These are phyloP conservation scores for Papilio polytes DNA, from an alignment of 1,140 invertebrate genomes.

Conservation along the genomic window DNA sequence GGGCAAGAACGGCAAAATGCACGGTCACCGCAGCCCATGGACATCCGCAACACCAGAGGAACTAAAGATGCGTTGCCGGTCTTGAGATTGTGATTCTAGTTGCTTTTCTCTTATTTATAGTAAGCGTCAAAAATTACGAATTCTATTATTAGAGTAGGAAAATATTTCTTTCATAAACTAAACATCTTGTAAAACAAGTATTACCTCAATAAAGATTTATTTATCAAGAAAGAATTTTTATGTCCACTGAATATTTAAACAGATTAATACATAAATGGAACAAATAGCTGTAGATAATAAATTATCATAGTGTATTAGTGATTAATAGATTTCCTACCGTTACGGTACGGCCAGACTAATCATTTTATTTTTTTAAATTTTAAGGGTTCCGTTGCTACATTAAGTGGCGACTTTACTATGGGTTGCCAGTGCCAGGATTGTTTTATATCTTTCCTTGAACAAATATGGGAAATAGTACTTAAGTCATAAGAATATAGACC, in stretches of 20 bases:
- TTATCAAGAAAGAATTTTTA: constrained; percentile 21
- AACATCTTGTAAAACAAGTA: constrained; percentile 12
- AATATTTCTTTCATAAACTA: neutral
- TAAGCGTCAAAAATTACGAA: neutral
- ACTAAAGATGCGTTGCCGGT: no score
- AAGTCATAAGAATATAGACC: neutral
- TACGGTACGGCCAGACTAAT: constrained; percentile 46
- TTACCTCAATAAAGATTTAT: neutral
- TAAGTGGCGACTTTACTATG: neutral
- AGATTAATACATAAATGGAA: constrained; percentile 35
- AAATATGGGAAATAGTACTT: neutral
- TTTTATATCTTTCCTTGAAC: neutral
- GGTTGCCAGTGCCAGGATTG: neutral
- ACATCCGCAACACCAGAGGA: no score
- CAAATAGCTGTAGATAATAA: constrained; percentile 55
- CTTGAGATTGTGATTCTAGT: no score
- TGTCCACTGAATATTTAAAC: constrained; percentile 35
- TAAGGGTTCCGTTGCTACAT: constrained; percentile 20
- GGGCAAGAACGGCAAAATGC: no score
- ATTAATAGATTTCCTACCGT: constrained; percentile 60
- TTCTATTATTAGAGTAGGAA: neutral
- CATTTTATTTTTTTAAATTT: neutral
- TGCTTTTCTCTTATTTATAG: neutral
- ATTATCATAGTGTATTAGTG: constrained; percentile 61
- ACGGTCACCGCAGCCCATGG: no score